Percentiles rank a stretch among this genome's conserved stretches.
These are phyloP conservation scores for Magallana gigas DNA, from an alignment of 1,140 invertebrate species.

Conservation along the genomic window DNA sequence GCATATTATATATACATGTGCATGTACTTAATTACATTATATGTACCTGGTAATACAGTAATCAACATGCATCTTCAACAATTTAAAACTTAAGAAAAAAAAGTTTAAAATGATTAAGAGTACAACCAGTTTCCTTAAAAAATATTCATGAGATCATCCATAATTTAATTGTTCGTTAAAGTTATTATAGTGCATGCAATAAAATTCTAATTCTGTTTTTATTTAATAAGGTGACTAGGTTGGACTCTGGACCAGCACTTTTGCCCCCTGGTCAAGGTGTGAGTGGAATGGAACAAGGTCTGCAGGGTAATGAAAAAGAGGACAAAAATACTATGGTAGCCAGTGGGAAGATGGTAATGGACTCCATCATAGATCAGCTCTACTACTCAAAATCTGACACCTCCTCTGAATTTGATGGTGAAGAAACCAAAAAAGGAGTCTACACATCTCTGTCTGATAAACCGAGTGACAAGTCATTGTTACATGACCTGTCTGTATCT, in stretches of 20 bases:
- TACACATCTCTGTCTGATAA: background rate
- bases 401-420: background rate
- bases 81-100: too few species aligned
- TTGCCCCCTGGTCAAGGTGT: background rate
- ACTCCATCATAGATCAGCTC: slow-evolving; percentile 77
- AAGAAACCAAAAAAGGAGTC: background rate
- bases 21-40: too few species aligned
- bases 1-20: too few species aligned
- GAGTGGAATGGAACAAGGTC: slow-evolving; percentile 49
- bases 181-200: too few species aligned
- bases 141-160: too few species aligned
- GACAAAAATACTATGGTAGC: slow-evolving; percentile 67
- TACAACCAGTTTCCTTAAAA: too few species aligned
- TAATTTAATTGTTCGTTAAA: too few species aligned
- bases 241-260: background rate
- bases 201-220: background rate
- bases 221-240: background rate
- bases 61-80: too few species aligned
- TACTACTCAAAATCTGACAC: slow-evolving; percentile 45
- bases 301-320: slow-evolving; percentile 59
- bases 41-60: too few species aligned
- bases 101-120: too few species aligned
- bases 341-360: slow-evolving; percentile 76
- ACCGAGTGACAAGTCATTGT: background rate
- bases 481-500: background rate